A percentile compares a stretch with the other conserved stretches of the same genome.
phyloP scores from a whole-genome alignment of 2,797 vertebrate genomes.

The Gymnodraco acuticeps region DNA sequence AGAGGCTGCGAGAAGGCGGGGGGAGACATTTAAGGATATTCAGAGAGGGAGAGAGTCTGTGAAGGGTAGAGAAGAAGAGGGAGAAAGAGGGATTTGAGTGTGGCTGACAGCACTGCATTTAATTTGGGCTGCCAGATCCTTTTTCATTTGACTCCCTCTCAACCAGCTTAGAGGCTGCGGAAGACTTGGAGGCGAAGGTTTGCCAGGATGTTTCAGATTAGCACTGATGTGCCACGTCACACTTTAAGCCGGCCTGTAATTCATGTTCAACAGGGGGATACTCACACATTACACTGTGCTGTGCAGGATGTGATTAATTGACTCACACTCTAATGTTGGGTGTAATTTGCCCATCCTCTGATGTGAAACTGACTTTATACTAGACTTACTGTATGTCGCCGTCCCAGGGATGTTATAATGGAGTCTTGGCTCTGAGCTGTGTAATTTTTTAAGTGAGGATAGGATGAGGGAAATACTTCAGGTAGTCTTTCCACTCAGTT shows the following conservation, averaged over 20 bases:
- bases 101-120: conserved; percentile 83
- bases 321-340: conserved; percentile 85
- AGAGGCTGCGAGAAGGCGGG: conserved; percentile 54
- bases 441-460: conserved; percentile 61
- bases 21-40: conserved; percentile 80
- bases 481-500: conserved; percentile 43
- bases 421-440: conserved; percentile 66
- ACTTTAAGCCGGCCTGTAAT: conserved; percentile 84
- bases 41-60: conserved; percentile 77
- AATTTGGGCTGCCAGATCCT: conserved; percentile 86
- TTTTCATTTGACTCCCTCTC: conserved; percentile 84
- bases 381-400: conserved; percentile 80
- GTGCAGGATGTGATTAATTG: conserved; percentile 84
- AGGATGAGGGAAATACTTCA: conserved; percentile 43
- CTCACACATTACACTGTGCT: conserved; percentile 84
- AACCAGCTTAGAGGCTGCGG: conserved; percentile 82
- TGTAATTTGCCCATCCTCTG: conserved; percentile 84
- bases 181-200: conserved; percentile 80
- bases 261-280: conserved; percentile 87
- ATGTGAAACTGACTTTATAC: conserved; percentile 86
- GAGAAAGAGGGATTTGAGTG: conserved; percentile 81
- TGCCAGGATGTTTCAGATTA: conserved; percentile 84
- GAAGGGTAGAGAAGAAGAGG: conserved; percentile 78
- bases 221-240: conserved; percentile 81
- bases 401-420: conserved; percentile 75